Base-by-base conservation (phyloP, 2,113 vertebrate species). In the Synchiropus splendidus region DNA sequence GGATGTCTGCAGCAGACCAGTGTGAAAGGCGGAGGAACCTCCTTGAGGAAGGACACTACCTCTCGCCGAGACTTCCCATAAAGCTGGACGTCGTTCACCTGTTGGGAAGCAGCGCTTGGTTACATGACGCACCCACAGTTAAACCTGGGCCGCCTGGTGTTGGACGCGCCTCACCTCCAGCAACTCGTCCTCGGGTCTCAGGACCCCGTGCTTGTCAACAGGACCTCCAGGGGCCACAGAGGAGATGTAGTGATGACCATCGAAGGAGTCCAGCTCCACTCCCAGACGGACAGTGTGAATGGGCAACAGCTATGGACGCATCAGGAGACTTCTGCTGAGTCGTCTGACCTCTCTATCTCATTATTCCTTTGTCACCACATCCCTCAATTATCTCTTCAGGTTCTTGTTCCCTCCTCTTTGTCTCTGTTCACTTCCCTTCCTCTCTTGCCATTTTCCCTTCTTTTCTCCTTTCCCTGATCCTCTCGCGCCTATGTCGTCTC, bases 181-280 rank as follows among this genome's bases (percentile, higher is more conserved):
- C 21, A 98, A 86, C 61, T 99, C 94, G 55, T 99, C 95, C 48
- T 98, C 92, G 6, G 88, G 78, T 40, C 88, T 86, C 48, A 99
- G 67, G 27, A 87, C 63, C 12, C 84, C 88, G 13, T 92, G 83
- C 16, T 61, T 54, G 27, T 89, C 89, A 36, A 88, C 72, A 1
- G 90, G 90, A 30, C 90, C 88, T 13, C 90, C 90, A 6, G 92
- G 84, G 39, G 71, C 84, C 74, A 99, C 77, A 1, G 92, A 94
- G 35, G 92, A 98, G 58, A 99, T 89, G 51, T 96, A 96, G 75
- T 99, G 95, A 54, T 96, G 95, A 2, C 94, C 94, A 45, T 97
- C 87, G 41, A 92, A 98, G 0, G 94, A 92, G 81, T 99, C 93
- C 47, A 99, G 68, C 71, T 97, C 93, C 35, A 99, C 82, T 1